phyloP scores from a whole-genome alignment of 2,888 invertebrate species.

The Drosophila cracens region DNA sequence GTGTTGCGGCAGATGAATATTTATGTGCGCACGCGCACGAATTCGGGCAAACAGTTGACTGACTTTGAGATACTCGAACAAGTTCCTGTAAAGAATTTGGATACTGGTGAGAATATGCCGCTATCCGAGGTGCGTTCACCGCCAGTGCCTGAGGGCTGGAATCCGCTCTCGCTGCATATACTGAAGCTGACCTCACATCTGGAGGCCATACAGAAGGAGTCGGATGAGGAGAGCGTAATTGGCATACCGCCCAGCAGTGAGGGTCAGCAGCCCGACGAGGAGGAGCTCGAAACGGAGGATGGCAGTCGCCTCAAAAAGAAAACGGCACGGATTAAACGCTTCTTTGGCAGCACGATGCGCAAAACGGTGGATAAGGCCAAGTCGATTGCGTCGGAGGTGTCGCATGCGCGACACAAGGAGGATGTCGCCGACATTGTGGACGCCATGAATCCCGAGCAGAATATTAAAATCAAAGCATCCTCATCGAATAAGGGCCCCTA shows the following conservation, averaged over 20 bases:
- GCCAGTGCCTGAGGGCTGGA: conserved; percentile 92
- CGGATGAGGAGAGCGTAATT: conserved; percentile 91
- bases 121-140: conserved; percentile 91
- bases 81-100: conserved; percentile 93
- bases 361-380: conserved; percentile 96
- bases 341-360: conserved; percentile 95
- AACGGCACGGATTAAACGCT: conserved; percentile 89
- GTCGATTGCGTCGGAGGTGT: conserved; percentile 94
- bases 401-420: conserved; percentile 94
- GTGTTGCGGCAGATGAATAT: conserved; percentile 89
- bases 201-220: conserved; percentile 93
- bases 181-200: conserved; percentile 93
- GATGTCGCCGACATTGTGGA: conserved; percentile 94
- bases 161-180: conserved; percentile 97
- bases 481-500: conserved; percentile 98
- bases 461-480: conserved; percentile 96
- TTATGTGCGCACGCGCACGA: conserved; percentile 92
- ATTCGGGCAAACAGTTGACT: conserved; percentile 93
- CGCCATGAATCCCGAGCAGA: conserved; percentile 91
- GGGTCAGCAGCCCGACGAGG: conserved; percentile 83
- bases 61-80: conserved; percentile 97
- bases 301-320: conserved; percentile 85
- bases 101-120: conserved; percentile 96
- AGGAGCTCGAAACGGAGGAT: conserved; percentile 85
- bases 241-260: conserved; percentile 86